A percentile compares a stretch with the other conserved stretches of the same genome.
Evolutionary conservation across 2,113 vertebrate genomes (phyloP).

Genomic region (Dromas ardeola): DNA sequence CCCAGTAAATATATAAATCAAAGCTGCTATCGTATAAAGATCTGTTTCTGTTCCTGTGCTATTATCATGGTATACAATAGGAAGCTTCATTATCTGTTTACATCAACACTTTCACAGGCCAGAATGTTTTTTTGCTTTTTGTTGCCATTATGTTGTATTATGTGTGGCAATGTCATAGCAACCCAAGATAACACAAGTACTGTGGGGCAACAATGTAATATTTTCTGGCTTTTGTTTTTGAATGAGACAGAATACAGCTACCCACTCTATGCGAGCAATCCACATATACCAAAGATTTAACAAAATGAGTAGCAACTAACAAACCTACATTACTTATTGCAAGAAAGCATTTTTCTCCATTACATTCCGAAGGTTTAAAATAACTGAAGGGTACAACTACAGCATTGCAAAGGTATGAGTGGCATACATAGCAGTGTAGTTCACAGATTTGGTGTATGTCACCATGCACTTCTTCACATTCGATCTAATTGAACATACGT

Average conservation of each 20-base stretch:
- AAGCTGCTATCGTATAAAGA: not conserved
- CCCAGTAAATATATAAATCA: conserved; percentile 13
- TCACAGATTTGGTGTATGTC: not conserved
- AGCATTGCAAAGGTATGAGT: not conserved
- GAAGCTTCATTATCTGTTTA: conserved; percentile 53
- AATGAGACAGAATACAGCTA: not conserved
- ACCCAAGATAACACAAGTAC: conserved; percentile 23
- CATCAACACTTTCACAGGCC: conserved; percentile 8
- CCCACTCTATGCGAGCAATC: not conserved
- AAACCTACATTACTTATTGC: not conserved
- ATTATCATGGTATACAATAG: not conserved
- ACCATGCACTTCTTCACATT: not conserved
- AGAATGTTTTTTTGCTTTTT: conserved; percentile 22
- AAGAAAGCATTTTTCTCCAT: not conserved
- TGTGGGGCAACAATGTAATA: not conserved
- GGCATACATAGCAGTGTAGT: not conserved
- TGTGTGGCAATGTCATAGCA: conserved; percentile 44
- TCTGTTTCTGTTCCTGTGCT: conserved; percentile 2
- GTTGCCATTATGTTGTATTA: conserved; percentile 20
- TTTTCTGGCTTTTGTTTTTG: conserved; percentile 13
- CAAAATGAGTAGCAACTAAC: not conserved
- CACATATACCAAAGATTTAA: not conserved
- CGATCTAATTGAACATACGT: rapidly evolving
- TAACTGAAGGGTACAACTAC: not conserved
- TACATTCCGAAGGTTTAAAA: not conserved